Evolutionary conservation across 2,888 invertebrate genomes (phyloP), one percentile per base, ranked within the genome.

Genomic region (Drosophila atroscutellata): DNA sequence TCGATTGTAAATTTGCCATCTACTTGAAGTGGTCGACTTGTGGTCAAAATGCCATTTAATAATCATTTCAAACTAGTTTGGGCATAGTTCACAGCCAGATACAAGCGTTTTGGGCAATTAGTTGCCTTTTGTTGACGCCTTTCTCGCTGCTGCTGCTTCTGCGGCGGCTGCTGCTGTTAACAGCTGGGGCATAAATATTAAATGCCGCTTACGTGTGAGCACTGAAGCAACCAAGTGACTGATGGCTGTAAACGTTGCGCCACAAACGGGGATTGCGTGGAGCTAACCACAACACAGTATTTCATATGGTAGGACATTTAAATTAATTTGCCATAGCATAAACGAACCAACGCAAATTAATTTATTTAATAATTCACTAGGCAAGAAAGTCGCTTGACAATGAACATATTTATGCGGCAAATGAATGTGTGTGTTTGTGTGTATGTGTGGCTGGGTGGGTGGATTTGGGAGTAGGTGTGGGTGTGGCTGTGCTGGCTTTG

Each of bases 351-450:
- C 77, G 80, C 75, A 86, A 88, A 89, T 88, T 85, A 88, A 89
- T 89, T 88, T 81, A 86, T 89, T 89, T 75, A 81, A 88, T 89
- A 87, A 89, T 89, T 88, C 88, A 89, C 88, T 84, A 81, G 80
- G 78, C 86, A 88, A 87, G 86, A 84, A 87, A 85, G 73, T 85
- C 74, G 69, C 75, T 34, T 80, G 86, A 86, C 86, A 85, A 80
- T 76, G 73, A 85, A 63, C 81, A 83, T 83, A 83, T 86, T 80
- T 83, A 70, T 80, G 77, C 74, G 75, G 64, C 62, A 45, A 58
- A 39, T 65, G 50, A 24, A 18, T 36, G 18, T 64, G 24, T 7
- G 32, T 36, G 18, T 64, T 45, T 67, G 42, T 47, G 51, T 24
- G 28, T 52, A 28, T 63, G 64, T 72, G 47, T 63, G 62, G 45